phyloP scores from a whole-genome alignment of 2,888 invertebrate species.

The Brassicogethes aeneus region DNA sequence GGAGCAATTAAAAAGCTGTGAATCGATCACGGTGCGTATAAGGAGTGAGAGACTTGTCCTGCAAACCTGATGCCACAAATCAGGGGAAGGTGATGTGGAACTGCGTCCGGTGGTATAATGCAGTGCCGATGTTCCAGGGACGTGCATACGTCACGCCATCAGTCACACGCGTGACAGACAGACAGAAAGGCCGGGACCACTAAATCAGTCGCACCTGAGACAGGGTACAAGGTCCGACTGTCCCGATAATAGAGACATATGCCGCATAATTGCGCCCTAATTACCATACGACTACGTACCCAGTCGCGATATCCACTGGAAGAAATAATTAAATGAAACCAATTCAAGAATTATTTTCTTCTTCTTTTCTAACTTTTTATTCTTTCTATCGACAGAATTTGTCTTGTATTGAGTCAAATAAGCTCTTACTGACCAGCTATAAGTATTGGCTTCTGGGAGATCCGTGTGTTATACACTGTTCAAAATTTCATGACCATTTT shows the following conservation, averaged over 20 bases:
- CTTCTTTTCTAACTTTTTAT: too few species aligned
- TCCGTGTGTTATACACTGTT: too few species aligned
- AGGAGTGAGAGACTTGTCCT: neutral
- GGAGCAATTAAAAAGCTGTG: neutral
- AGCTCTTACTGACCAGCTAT: too few species aligned
- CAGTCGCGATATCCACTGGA: too few species aligned
- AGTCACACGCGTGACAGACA: constrained; percentile 30
- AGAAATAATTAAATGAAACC: too few species aligned
- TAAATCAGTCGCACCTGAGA: constrained; percentile 41
- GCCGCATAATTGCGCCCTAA: constrained; percentile 34
- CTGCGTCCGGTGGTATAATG: constrained; percentile 19
- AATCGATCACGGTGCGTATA: too few species aligned
- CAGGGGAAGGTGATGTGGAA: constrained; percentile 13
- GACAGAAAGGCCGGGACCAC: constrained; percentile 22
- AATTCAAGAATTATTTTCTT: too few species aligned
- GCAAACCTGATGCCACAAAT: constrained; percentile 12
- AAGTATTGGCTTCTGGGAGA: too few species aligned
- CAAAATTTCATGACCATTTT: too few species aligned
- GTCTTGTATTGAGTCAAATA: too few species aligned
- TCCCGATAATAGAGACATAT: constrained; percentile 39
- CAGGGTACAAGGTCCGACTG: constrained; percentile 34
- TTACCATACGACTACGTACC: constrained; percentile 25
- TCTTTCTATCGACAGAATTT: too few species aligned
- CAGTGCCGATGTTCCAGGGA: constrained; percentile 12
- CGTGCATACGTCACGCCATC: constrained; percentile 31